Base-by-base conservation (phyloP, 2,113 vertebrate genomes). In the Aythya baeri region DNA sequence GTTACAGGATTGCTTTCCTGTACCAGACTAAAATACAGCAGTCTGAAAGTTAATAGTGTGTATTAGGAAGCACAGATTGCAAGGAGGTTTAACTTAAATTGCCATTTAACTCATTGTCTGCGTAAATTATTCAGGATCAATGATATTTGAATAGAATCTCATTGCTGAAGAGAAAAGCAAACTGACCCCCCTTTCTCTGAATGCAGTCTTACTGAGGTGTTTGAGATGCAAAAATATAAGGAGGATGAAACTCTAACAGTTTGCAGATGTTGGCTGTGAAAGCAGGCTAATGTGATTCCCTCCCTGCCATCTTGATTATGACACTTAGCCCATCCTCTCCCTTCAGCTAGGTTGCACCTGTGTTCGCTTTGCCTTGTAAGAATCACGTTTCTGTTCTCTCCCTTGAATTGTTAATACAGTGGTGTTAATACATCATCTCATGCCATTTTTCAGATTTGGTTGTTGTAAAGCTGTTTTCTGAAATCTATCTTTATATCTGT, bases 371-470 rank as follows among this genome's bases (percentile, higher is more conserved):
- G 13, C 29, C 32, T 79, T 12, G 14, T 25, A 15, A 46, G 17
- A 72, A 49, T 29, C 13, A 26, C 67, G 8, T 9, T 44, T 77
- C 22, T 74, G 1, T 34, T 78, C 18, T 76, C 38, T 58, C 6
- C 0, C n/a, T 17, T 36, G 3, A 50, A 34, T 82, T 71, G 13
- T 29, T 36, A n/a, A 38, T 46, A 63, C 1, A 1, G 11, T 14
- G n/a, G 12, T 50, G 15, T 22, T 43, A 41, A 41, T 61, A 32
- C 13, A 5, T 49, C 1, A 1, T 6, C 55, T 83, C 29, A 8
- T 86, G 18, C 29, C 11, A n/a, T 82, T 27, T 34, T 55, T 23
- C 29, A 23, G 26, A 26, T 17, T 22, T 76, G 32, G 12, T 63
- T 70, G 62, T 77, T 31, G 18, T 13, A 12, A 85, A 74, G 29